A percentile compares a stretch with the other conserved stretches of the same genome.
phyloP scores from a whole-genome alignment of 2,113 vertebrate genomes.

The Tinamus guttatus region DNA sequence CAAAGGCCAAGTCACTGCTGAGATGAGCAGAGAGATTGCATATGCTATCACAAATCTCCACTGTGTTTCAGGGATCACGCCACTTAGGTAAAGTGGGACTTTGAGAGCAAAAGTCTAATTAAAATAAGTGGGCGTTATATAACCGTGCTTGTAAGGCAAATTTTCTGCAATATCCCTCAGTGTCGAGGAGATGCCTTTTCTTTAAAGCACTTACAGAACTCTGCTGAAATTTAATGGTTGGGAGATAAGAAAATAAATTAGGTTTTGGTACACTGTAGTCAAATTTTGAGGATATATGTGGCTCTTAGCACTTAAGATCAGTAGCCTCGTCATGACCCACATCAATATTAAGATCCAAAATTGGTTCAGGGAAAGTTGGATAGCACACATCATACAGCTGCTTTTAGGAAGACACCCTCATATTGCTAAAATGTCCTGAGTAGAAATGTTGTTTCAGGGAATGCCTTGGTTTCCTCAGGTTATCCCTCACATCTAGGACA shows the following conservation, averaged over 20 bases:
- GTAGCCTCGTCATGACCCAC: background rate
- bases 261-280: background rate
- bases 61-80: background rate
- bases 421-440: background rate
- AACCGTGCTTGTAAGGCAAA: conserved; percentile 37
- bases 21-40: background rate
- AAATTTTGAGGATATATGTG: background rate
- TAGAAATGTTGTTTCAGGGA: background rate
- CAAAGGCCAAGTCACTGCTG: background rate
- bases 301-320: background rate
- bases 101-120: conserved; percentile 55
- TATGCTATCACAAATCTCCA: background rate
- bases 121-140: conserved; percentile 35
- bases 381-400: background rate
- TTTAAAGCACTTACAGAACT: conserved; percentile 29
- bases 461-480: background rate
- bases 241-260: conserved; percentile 51
- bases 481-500: background rate
- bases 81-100: conserved; percentile 31
- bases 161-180: conserved; percentile 51
- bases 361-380: background rate
- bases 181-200: conserved; percentile 17
- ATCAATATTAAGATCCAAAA: background rate
- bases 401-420: background rate
- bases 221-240: conserved; percentile 24